Evolutionary conservation across 2,888 invertebrate genomes (phyloP).

Genomic region (Coelinius sp.): DNA sequence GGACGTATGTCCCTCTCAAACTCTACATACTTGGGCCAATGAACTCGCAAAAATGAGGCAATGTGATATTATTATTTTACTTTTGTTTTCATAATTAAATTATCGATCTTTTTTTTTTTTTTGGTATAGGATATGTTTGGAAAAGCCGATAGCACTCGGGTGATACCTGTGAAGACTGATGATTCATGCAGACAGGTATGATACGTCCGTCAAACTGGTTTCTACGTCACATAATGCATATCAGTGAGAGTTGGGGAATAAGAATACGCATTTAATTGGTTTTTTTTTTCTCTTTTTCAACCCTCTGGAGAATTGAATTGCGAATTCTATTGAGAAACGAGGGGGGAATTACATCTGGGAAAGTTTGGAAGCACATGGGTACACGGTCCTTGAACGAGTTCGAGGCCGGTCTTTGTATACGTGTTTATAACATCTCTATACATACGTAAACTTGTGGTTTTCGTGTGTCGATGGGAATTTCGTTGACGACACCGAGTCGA

Average conservation of each 20-base stretch:
- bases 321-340: slow-evolving; percentile 1
- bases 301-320: slow-evolving; percentile 10
- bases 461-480: neutral
- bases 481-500: slow-evolving; percentile 13
- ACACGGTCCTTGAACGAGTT: slow-evolving; percentile 31
- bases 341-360: slow-evolving; percentile 39
- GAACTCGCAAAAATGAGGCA: slow-evolving; percentile 21
- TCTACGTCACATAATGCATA: slow-evolving; percentile 33
- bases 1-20: slow-evolving; percentile 26
- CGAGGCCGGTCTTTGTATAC: slow-evolving; percentile 30
- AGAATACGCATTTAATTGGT: neutral
- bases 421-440: neutral
- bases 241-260: neutral
- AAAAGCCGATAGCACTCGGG: too few relatives aligned
- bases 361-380: slow-evolving; percentile 33
- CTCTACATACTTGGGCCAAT: slow-evolving; percentile 17
- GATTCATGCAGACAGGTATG: slow-evolving; percentile 46
- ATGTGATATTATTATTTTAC: too few relatives aligned
- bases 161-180: slow-evolving; percentile 23
- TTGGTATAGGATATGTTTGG: too few relatives aligned
- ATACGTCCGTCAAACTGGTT: slow-evolving; percentile 35
- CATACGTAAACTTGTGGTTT: slow-evolving; percentile 9
- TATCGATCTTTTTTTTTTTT: too few relatives aligned
- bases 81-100: too few relatives aligned
- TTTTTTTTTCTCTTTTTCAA: slow-evolving; percentile 1